These are phyloP conservation scores for Pollachius pollachius DNA, from an alignment of 2,113 vertebrate species.

Conservation along the genomic window DNA sequence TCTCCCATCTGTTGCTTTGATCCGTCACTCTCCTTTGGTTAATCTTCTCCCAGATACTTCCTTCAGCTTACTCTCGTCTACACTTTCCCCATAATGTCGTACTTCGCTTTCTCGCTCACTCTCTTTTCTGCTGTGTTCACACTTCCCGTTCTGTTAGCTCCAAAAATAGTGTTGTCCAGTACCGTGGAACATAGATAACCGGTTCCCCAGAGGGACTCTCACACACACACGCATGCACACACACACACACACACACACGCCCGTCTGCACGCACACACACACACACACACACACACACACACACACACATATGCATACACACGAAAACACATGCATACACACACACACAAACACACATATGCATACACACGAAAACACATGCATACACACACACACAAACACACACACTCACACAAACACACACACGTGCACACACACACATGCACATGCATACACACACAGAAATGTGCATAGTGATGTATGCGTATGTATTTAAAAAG, in stretches of 20 bases:
- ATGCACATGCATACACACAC: conserved; percentile 10
- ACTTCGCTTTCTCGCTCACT: background rate
- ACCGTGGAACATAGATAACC: conserved; percentile 26
- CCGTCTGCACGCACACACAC: background rate
- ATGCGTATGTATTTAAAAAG: too few species aligned
- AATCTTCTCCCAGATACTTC: background rate
- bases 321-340: background rate
- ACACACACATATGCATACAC: background rate
- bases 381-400: background rate
- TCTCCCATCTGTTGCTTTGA: background rate
- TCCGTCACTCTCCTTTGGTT: background rate
- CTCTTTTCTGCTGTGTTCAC: background rate
- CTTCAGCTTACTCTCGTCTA: background rate
- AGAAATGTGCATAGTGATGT: background rate
- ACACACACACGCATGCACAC: background rate
- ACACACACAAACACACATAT: conserved; percentile 8
- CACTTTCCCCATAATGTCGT: background rate
- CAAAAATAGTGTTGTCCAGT: conserved; percentile 13
- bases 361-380: background rate
- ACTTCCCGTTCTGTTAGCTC: background rate
- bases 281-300: conserved; percentile 13
- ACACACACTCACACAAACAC: background rate
- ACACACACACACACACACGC: background rate
- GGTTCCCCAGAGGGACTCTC: conserved; percentile 6
- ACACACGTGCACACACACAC: background rate